Evolutionary conservation across 2,888 invertebrate species (phyloP).

Genomic region (Crepidodera aurea): DNA sequence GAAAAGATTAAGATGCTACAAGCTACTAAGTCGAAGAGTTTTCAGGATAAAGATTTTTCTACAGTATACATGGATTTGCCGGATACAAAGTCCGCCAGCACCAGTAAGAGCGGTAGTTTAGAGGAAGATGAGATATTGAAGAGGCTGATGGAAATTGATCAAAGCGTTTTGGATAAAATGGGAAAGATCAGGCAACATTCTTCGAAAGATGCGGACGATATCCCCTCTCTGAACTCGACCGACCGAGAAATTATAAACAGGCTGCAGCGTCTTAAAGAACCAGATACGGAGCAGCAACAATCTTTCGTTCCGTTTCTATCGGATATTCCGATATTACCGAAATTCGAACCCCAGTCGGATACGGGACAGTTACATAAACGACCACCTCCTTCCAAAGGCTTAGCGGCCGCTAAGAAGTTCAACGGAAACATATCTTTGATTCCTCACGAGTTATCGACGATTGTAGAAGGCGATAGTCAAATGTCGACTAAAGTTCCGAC

Average conservation of each 20-base stretch:
- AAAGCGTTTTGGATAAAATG: slow-evolving; percentile 50
- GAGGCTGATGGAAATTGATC: slow-evolving; percentile 53
- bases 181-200: slow-evolving; percentile 36
- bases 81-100: slow-evolving; percentile 39
- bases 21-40: slow-evolving; percentile 45
- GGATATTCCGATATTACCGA: slow-evolving; percentile 59
- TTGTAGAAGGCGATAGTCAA: slow-evolving; percentile 58
- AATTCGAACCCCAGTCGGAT: slow-evolving; percentile 45
- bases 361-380: slow-evolving; percentile 43
- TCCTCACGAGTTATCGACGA: slow-evolving; percentile 60
- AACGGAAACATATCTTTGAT: slow-evolving; percentile 51
- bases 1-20: slow-evolving; percentile 63
- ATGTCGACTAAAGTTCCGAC: slow-evolving; percentile 47
- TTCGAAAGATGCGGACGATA: background rate
- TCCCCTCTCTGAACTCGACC: slow-evolving; percentile 1
- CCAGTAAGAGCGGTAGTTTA: slow-evolving; percentile 40
- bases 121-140: slow-evolving; percentile 47
- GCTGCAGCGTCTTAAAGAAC: slow-evolving; percentile 34
- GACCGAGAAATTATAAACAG: slow-evolving; percentile 41
- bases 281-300: slow-evolving; percentile 20
- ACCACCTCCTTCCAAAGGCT: slow-evolving; percentile 57
- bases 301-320: slow-evolving; percentile 55
- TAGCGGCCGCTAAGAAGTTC: slow-evolving; percentile 49
- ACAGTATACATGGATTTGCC: slow-evolving; percentile 55
- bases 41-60: slow-evolving; percentile 50